Percentiles rank a stretch among this genome's conserved stretches.
These are phyloP conservation scores for Sthenelais limicola DNA, from an alignment of 2,888 invertebrate genomes.

Conservation along the genomic window DNA sequence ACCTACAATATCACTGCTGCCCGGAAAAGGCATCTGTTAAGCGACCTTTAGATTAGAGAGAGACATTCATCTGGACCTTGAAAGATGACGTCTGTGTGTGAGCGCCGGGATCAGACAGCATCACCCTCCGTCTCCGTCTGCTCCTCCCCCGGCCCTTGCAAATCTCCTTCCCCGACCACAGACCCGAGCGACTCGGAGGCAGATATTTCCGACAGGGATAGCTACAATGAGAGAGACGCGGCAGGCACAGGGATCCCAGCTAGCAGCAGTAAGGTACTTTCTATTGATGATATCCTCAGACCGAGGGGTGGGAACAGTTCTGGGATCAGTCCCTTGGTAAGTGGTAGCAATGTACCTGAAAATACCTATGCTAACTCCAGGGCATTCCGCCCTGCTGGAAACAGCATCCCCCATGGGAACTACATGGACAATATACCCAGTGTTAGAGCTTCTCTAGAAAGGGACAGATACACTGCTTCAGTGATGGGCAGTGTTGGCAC, in stretches of 20 bases:
- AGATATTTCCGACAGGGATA: conserved; percentile 8
- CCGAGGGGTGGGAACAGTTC: conserved; percentile 1
- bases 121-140: conserved; percentile 20
- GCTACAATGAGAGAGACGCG: neutral
- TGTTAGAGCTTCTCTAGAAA: neutral
- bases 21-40: too few species aligned
- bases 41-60: too few species aligned
- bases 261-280: conserved; percentile 12
- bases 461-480: neutral
- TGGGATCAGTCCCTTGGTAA: neutral
- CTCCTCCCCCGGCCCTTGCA: conserved; percentile 18
- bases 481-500: too few species aligned
- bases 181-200: conserved; percentile 13
- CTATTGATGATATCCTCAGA: conserved; percentile 36
- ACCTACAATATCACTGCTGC: too few species aligned
- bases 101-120: neutral
- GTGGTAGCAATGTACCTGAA: neutral
- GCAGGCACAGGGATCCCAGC: neutral
- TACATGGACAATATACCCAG: neutral
- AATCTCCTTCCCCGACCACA: neutral
- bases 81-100: conserved; percentile 6
- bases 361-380: neutral
- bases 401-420: too few species aligned
- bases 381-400: too few species aligned
- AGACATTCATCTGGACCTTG: too few species aligned